phyloP scores from a whole-genome alignment of 2,888 invertebrate genomes.

The Polyommatus iphigenia region DNA sequence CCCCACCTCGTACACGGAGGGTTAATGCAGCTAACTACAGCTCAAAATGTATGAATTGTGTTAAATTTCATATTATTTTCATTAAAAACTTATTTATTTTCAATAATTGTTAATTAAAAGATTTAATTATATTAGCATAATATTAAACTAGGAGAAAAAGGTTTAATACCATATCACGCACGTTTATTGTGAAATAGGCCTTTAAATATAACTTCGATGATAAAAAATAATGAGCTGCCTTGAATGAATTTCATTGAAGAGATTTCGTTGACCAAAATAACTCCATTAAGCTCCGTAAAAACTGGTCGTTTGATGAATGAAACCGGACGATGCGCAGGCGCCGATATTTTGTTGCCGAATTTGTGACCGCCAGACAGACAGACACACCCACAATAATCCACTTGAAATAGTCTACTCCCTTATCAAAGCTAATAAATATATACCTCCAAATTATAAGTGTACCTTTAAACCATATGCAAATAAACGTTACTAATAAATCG shows the following conservation, averaged over 20 bases:
- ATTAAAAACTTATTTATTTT: no score
- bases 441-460: background rate
- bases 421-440: slow-evolving; percentile 6
- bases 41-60: no score
- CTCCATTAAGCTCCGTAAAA: background rate
- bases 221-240: background rate
- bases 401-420: background rate
- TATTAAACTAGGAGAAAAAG: no score
- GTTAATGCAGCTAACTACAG: no score
- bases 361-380: background rate
- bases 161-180: no score
- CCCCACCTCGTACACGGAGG: no score
- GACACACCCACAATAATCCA: background rate
- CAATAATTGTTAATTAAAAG: no score
- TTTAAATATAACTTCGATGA: background rate
- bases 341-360: background rate
- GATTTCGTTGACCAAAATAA: background rate
- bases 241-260: slow-evolving; percentile 8
- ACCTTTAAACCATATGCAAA: background rate
- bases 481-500: background rate
- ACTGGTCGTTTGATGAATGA: background rate
- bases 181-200: no score
- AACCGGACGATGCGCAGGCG: background rate
- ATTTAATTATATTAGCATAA: no score
- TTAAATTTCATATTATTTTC: no score